Evolutionary conservation across 64 coral and sea anemone species (phyloP).

Genomic region (Stichodactyla mertensii): DNA sequence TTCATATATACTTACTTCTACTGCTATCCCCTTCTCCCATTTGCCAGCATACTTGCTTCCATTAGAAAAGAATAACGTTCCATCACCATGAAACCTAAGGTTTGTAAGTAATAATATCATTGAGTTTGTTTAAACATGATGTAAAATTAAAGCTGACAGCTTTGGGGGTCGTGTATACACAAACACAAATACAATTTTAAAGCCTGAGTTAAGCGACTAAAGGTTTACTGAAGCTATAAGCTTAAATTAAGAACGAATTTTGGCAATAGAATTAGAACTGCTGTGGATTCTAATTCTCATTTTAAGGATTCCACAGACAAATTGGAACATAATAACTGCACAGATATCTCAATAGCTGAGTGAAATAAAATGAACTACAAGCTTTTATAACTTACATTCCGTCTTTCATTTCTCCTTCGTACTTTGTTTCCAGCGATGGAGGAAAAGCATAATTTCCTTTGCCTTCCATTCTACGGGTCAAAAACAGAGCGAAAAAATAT

Average conservation of each 20-base stretch:
- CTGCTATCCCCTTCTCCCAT: slow-evolving; percentile 83
- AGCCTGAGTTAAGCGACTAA: too few species aligned
- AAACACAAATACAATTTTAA: neutral
- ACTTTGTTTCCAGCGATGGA: slow-evolving; percentile 74
- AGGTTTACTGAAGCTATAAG: too few species aligned
- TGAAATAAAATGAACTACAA: neutral
- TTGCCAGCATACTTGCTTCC: slow-evolving; percentile 94
- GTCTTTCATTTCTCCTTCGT: slow-evolving; percentile 95
- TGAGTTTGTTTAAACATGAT: too few species aligned
- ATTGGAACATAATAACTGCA: neutral
- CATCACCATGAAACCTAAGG: slow-evolving; percentile 94
- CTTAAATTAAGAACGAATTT: neutral
- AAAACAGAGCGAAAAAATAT: neutral
- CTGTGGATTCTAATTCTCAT: neutral
- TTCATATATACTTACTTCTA: neutral
- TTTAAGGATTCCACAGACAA: neutral
- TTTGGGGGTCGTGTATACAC: neutral
- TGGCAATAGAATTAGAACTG: neutral
- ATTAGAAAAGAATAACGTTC: slow-evolving; percentile 83
- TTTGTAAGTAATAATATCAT: neutral
- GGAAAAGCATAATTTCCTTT: slow-evolving; percentile 79
- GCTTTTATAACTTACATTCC: slow-evolving; percentile 72
- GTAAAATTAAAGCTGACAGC: neutral
- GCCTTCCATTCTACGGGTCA: slow-evolving; percentile 86
- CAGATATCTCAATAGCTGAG: neutral